These are phyloP conservation scores for Cataglyphis rosenhaueri DNA, from an alignment of 2,888 invertebrate genomes.

Conservation along the genomic window DNA sequence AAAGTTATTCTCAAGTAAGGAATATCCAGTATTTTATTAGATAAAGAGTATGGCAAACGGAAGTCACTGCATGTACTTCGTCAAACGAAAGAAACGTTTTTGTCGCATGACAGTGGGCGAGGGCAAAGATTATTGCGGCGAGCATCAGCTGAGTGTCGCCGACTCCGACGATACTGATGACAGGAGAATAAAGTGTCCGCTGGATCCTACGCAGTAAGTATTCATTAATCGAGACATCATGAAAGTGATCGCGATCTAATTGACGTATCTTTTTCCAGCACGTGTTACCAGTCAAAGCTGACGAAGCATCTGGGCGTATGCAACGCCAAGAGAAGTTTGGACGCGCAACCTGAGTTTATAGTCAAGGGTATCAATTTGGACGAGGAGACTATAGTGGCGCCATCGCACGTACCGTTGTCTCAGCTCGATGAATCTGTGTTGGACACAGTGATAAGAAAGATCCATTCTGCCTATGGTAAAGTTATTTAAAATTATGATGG, in stretches of 20 bases:
- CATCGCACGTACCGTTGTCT: conserved; percentile 75
- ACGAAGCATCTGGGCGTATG: conserved; percentile 91
- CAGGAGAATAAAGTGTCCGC: conserved; percentile 89
- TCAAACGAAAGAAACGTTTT: conserved; percentile 90
- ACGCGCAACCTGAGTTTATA: conserved; percentile 87
- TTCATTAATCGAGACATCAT: not conserved
- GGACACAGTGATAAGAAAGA: conserved; percentile 78
- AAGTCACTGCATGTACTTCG: conserved; percentile 86
- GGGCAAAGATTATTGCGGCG: conserved; percentile 91
- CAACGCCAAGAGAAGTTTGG: conserved; percentile 88
- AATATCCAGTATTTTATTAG: not conserved
- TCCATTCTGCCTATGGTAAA: conserved; percentile 80
- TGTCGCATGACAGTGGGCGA: conserved; percentile 91
- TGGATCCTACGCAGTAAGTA: conserved; percentile 91
- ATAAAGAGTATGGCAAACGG: not conserved
- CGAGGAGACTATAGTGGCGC: conserved; percentile 67
- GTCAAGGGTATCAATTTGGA: conserved; percentile 86
- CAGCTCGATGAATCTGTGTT: conserved; percentile 74
- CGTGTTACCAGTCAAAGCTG: conserved; percentile 89
- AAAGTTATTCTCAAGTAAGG: not conserved
- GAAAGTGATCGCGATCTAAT: not conserved
- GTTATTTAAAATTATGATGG: not conserved
- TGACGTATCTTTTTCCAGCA: conserved; percentile 85
- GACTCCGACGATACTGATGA: conserved; percentile 52
- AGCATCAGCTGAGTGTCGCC: conserved; percentile 84